Percentiles rank a stretch among this genome's conserved stretches.
phyloP scores from a whole-genome alignment of 2,797 vertebrate species.

The Scolopax bukidnonensis region DNA sequence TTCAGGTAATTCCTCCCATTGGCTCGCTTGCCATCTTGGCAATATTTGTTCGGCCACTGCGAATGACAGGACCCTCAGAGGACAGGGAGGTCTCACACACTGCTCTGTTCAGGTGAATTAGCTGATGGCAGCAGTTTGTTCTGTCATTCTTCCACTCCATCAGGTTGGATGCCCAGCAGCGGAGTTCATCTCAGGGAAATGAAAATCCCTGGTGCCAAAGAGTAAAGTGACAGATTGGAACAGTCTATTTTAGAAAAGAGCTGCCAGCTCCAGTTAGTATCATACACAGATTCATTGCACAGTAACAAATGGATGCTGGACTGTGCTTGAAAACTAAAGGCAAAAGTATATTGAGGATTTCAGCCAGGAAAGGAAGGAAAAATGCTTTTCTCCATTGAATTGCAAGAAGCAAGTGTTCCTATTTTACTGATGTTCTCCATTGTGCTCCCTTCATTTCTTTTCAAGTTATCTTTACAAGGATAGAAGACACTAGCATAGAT shows the following conservation, averaged over 20 bases:
- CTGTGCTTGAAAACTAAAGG: conserved; percentile 1
- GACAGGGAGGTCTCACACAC: not conserved
- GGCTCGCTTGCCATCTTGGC: not conserved
- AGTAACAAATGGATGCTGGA: conserved; percentile 36
- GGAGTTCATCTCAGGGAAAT: conserved; percentile 49
- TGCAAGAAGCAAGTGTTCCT: not conserved
- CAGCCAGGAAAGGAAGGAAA: conserved; percentile 17
- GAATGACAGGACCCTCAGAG: not conserved
- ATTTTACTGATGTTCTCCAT: not conserved
- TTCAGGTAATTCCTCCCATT: not conserved
- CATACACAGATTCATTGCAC: not conserved
- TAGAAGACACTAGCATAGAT: not conserved
- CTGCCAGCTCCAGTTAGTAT: conserved; percentile 53
- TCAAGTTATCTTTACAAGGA: not conserved
- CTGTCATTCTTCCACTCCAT: not conserved
- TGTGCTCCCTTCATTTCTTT: not conserved
- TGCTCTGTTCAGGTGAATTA: not conserved
- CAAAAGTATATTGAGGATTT: conserved; percentile 16
- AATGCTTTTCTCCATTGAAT: not conserved
- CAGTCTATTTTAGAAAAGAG: conserved; percentile 51
- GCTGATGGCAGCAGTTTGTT: not conserved
- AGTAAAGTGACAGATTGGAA: conserved; percentile 55
- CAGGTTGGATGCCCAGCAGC: not conserved
- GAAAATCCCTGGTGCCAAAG: conserved; percentile 32
- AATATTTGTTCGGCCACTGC: not conserved